Evolutionary conservation across 2,113 vertebrate genomes (phyloP).

Genomic region (Brienomyrus longianalis): DNA sequence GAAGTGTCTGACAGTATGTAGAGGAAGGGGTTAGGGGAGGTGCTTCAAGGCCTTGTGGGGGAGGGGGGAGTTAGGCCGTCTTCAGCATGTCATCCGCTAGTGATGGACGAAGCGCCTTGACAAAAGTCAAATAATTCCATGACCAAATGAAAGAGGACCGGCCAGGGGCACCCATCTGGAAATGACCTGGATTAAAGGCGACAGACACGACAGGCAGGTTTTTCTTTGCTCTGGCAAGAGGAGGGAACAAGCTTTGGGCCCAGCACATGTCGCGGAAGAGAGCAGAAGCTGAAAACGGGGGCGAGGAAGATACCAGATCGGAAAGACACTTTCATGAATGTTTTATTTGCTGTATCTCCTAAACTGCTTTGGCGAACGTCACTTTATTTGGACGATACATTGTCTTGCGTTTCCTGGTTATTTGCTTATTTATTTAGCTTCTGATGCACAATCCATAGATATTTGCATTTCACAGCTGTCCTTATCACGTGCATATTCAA

Average conservation of each 20-base stretch:
- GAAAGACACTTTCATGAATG: neutral
- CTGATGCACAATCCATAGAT: neutral
- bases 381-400: neutral
- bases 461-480: neutral
- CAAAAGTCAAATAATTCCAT: slow-evolving; percentile 4
- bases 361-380: neutral
- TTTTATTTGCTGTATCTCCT: neutral
- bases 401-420: neutral
- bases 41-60: neutral
- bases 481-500: neutral
- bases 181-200: neutral
- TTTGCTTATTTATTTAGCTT: neutral
- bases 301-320: neutral
- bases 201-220: neutral
- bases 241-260: neutral
- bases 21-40: neutral
- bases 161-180: neutral
- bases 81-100: neutral
- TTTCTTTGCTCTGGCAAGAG: neutral
- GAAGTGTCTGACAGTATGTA: neutral
- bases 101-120: neutral
- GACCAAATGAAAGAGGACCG: neutral
- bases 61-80: neutral
- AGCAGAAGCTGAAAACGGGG: neutral
- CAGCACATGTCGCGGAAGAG: neutral